Conservation (phyloP, 2,797 vertebrate genomes). For the Anas bahamensis region DNA sequence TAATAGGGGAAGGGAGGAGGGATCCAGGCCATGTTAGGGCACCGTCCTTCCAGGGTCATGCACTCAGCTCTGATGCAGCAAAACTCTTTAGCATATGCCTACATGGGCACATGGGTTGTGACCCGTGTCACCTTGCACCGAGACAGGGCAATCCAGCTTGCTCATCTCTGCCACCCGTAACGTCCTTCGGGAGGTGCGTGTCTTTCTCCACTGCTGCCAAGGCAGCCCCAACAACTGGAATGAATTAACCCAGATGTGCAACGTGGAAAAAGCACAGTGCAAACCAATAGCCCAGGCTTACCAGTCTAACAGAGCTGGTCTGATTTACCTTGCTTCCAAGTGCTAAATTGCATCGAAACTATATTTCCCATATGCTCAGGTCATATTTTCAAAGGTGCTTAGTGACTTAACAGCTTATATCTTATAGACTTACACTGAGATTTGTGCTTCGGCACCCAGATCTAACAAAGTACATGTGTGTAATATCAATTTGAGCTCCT, state of each 20-base stretch:
- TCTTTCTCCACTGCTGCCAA: neutral
- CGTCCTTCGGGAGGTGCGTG: accelerated
- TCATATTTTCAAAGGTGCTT: neutral
- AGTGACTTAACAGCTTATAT: neutral
- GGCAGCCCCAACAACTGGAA: neutral
- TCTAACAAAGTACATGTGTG: neutral
- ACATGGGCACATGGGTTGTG: neutral
- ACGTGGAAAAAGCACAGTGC: neutral
- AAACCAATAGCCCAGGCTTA: neutral
- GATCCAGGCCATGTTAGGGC: neutral
- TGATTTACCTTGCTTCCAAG: neutral
- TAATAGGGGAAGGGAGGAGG: neutral
- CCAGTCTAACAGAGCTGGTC: neutral
- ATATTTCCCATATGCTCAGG: neutral
- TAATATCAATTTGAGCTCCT: neutral
- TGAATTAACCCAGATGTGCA: neutral
- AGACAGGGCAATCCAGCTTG: neutral
- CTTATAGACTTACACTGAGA: neutral
- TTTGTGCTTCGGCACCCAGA: neutral
- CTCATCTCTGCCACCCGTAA: neutral
- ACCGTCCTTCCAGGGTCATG: neutral
- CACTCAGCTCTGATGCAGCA: accelerated
- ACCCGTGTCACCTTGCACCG: neutral
- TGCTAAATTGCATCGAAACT: neutral
- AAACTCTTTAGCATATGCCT: neutral